Conservation (phyloP, 1,140 invertebrate species). For the Frieseomelitta varia region DNA sequence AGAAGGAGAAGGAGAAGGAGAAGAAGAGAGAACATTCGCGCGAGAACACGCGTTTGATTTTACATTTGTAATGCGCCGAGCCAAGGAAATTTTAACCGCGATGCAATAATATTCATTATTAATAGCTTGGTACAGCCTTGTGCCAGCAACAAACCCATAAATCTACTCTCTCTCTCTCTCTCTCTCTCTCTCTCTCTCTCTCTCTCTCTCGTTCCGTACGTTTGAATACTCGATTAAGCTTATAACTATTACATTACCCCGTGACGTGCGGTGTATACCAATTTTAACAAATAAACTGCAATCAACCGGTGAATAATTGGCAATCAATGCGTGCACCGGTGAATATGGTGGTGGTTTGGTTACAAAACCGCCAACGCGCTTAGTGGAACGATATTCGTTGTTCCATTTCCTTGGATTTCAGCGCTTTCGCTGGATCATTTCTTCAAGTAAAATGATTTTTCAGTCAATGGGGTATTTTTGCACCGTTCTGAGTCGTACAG, state of each 20-base stretch:
- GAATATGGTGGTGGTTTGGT: neutral
- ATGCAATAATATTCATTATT: neutral
- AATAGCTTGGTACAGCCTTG: neutral
- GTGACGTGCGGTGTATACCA: neutral
- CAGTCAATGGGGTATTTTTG: no score
- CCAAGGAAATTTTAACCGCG: neutral
- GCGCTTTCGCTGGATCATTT: no score
- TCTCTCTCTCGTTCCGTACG: neutral
- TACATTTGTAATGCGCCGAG: neutral
- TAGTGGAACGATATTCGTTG: neutral
- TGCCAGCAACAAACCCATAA: neutral
- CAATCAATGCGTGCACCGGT: neutral
- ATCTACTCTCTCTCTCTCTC: neutral
- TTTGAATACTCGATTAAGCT: neutral
- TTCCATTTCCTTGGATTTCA: neutral
- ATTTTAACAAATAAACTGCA: conserved; percentile 13
- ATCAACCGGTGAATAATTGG: neutral
- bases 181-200: neutral
- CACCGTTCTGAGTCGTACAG: no score
- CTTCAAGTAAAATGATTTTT: no score
- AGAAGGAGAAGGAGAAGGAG: no score
- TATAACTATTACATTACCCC: conserved; percentile 8
- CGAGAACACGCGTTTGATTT: neutral
- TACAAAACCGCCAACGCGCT: neutral
- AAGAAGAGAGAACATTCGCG: no score